Base-by-base conservation (phyloP, 1,140 invertebrate species). In the Papilio polyxenes region DNA sequence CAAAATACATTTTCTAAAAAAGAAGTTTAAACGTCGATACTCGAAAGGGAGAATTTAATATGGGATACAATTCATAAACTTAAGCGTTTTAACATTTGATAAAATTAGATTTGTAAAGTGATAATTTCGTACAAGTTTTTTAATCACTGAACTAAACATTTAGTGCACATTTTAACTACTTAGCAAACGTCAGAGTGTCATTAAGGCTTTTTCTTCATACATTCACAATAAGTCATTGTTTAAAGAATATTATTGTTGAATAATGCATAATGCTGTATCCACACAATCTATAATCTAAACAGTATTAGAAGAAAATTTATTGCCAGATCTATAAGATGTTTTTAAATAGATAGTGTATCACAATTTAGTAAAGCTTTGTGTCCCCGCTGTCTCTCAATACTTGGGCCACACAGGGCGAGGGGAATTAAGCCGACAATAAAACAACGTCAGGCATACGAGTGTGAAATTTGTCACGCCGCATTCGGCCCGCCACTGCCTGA, bases 391-490 rank as follows among this genome's bases (percentile, higher is more conserved):
- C 23, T 10, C 82, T 84, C 44, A 37, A 84, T 9, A 44, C 82
- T 86, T 85, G 76, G 3, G 48, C 80, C 86, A 83, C n/a, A 82
- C 80, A 56, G 31, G 40, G 75, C 72, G 77, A 40, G 84, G 83
- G 80, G 87, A 87, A 89, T 88, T 88, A 90, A 88, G 85, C 84
- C 86, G 74, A 86, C 87, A 85, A 90, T 91, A 90, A 90, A 91
- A 91, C 89, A 91, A 89, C 82, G 89, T 88, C 89, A 85, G 72
- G 85, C 83, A 83, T 85, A 82, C 85, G 88, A 86, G 84, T 89
- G 87, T 87, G 81, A 87, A 88, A 91, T 91, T 91, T 91, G 90
- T 91, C 90, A 90, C 87, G 86, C 81, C 77, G 84, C 82, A 86
- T 91, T 89, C 88, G 85, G 86, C 85, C 76, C 79, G 72, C 49